Evolutionary conservation across 1,140 invertebrate species (phyloP), one percentile per base, ranked within the genome.

Genomic region (Mercenaria mercenaria): DNA sequence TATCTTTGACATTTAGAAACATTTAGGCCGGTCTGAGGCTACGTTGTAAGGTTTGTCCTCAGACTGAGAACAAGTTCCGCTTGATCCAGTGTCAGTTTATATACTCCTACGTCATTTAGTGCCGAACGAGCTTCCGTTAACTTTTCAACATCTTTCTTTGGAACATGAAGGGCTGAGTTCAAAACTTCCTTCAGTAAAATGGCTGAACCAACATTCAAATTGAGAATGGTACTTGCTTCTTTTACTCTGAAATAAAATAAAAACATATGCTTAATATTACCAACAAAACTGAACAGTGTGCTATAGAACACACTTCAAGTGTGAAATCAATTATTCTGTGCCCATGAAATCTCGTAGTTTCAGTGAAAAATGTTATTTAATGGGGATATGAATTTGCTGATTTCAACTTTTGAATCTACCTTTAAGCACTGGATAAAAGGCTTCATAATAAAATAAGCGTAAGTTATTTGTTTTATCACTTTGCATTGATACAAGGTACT

Each of bases 181-280:
- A 98, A 92, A 10, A 97, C 97, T 93, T 98, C 97, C 23, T 97
- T 96, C 37, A 98, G 96, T 6, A 98, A 96, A 81, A 98, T 96
- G 0, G 98, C 98, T 52, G 97, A 98, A 8, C 98, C 98, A 90
- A 97, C 96, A 29, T 97, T 96, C 90, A 98, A 95, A 90, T 97
- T 98, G 41, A 99, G 95, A 26, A 99, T 96, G 91, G 97, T 97
- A 93, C 97, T 98, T 0, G 98, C 97, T 95, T 99, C 98, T 92
- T 97, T 97, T 37, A 98, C 96, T 92, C 98, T 99, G 94, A 80
- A 96, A 96, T 91, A 94, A 81, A 93, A 93, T 2, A 26, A 77
- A 77, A 47, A 50, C 15, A 47, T 0, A 79, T 23, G n/a, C n/a
- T 52, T 4, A 61, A n/a, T n/a, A n/a, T n/a, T n/a, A n/a, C n/a